A percentile compares a stretch with the other conserved stretches of the same genome.
phyloP scores from a whole-genome alignment of 2,797 vertebrate genomes.

The Acomys russatus region DNA sequence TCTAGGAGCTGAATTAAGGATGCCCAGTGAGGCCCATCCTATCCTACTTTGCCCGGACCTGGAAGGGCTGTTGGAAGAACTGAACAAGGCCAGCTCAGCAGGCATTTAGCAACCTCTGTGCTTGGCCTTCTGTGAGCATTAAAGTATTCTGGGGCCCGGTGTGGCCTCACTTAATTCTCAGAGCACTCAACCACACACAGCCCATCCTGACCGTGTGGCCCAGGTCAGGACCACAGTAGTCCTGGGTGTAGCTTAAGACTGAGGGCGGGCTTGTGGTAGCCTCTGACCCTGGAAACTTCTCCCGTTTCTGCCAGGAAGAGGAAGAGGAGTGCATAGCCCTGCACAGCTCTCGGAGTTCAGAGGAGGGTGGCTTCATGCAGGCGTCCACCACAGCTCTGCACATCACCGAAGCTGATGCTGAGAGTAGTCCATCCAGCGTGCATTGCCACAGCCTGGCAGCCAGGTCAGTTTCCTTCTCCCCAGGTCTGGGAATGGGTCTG shows the following conservation, averaged over 20 bases:
- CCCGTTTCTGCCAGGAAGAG: conserved; percentile 91
- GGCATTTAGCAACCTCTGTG: background rate
- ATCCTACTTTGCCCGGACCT: background rate
- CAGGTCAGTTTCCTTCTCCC: conserved; percentile 90
- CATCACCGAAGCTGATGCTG: conserved; percentile 91
- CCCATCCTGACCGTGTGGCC: background rate
- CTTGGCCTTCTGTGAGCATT: background rate
- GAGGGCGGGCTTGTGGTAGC: fast-evolving
- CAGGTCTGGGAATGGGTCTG: fast-evolving
- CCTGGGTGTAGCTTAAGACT: background rate
- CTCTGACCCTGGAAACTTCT: background rate
- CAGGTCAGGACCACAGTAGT: background rate
- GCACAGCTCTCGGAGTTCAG: conserved; percentile 94
- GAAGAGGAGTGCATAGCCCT: conserved; percentile 93
- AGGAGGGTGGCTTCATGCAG: conserved; percentile 97
- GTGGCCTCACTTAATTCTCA: background rate
- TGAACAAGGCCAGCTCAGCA: background rate
- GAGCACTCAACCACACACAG: background rate
- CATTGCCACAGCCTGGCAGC: conserved; percentile 93
- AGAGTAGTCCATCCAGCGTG: conserved; percentile 89
- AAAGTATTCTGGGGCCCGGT: background rate
- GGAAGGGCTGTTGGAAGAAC: background rate
- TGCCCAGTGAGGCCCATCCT: fast-evolving
- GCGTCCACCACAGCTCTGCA: conserved; percentile 92
- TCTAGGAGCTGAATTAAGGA: background rate